A percentile compares a stretch with the other conserved stretches of the same genome.
These are phyloP conservation scores for Simalia tracyae DNA, from an alignment of 2,797 vertebrate species.

Conservation along the genomic window DNA sequence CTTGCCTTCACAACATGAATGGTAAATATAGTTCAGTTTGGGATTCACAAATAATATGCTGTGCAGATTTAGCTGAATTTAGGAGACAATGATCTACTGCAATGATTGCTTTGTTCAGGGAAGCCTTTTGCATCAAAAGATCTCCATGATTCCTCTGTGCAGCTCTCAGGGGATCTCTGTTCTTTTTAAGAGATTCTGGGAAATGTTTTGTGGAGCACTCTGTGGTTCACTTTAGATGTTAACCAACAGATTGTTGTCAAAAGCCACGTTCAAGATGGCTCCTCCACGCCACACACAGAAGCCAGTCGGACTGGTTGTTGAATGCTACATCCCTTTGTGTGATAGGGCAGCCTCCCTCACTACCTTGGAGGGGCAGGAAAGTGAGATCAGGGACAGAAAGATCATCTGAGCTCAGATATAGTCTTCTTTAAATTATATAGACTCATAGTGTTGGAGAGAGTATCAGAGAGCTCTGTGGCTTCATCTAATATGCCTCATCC, in stretches of 20 bases:
- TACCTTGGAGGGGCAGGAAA: neutral
- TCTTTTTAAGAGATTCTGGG: neutral
- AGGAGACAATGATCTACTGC: neutral
- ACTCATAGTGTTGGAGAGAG: neutral
- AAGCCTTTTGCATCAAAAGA: neutral
- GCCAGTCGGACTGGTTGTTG: neutral
- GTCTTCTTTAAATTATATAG: neutral
- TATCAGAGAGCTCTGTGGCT: neutral
- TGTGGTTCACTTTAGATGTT: neutral
- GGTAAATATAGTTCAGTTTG: neutral
- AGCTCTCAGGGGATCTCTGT: neutral
- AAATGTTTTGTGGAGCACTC: neutral
- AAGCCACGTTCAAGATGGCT: neutral
- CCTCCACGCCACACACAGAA: neutral
- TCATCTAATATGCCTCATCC: neutral
- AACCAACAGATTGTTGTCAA: neutral
- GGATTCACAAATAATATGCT: neutral
- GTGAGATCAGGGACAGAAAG: neutral
- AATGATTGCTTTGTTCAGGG: neutral
- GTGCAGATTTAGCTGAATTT: neutral
- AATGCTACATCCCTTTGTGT: neutral
- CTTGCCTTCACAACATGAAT: neutral
- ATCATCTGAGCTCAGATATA: neutral
- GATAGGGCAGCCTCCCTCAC: neutral
- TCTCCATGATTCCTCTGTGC: neutral